These are phyloP conservation scores for Pelecanus crispus DNA, from an alignment of 2,113 vertebrate genomes.

Conservation along the genomic window DNA sequence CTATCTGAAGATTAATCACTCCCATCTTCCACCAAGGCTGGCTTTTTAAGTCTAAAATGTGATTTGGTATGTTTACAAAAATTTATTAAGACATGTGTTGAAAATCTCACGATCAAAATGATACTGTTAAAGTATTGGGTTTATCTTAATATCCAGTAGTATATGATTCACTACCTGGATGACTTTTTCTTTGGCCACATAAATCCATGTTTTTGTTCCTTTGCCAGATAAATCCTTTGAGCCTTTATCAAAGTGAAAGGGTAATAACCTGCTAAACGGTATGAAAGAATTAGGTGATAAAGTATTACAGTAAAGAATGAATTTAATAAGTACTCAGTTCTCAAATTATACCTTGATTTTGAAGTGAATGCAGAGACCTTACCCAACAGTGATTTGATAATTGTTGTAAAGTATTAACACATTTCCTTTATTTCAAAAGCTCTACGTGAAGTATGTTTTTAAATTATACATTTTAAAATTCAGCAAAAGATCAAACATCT, in stretches of 20 bases:
- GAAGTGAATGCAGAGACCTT: neutral
- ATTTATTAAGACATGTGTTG: neutral
- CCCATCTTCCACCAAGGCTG: neutral
- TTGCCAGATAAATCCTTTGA: constrained; percentile 53
- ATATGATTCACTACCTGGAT: constrained; percentile 1
- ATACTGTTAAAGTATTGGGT: neutral
- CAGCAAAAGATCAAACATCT: constrained; percentile 36
- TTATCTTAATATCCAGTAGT: constrained; percentile 21
- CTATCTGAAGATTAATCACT: neutral
- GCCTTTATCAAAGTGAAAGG: constrained; percentile 55
- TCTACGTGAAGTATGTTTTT: neutral
- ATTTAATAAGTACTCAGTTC: constrained; percentile 15
- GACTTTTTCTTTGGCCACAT: constrained; percentile 24
- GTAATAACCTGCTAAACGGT: constrained; percentile 31
- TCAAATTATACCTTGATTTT: constrained; percentile 35
- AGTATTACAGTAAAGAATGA: constrained; percentile 13
- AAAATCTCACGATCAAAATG: neutral
- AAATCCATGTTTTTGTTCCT: constrained; percentile 22
- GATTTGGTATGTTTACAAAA: neutral
- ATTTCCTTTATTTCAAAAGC: constrained; percentile 24
- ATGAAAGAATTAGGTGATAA: constrained; percentile 43
- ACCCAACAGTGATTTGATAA: neutral
- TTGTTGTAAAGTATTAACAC: constrained; percentile 43
- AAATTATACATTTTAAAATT: constrained; percentile 27
- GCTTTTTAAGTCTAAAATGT: neutral